These are phyloP conservation scores for Acheta domesticus DNA, from an alignment of 2,888 invertebrate species.

Conservation along the genomic window DNA sequence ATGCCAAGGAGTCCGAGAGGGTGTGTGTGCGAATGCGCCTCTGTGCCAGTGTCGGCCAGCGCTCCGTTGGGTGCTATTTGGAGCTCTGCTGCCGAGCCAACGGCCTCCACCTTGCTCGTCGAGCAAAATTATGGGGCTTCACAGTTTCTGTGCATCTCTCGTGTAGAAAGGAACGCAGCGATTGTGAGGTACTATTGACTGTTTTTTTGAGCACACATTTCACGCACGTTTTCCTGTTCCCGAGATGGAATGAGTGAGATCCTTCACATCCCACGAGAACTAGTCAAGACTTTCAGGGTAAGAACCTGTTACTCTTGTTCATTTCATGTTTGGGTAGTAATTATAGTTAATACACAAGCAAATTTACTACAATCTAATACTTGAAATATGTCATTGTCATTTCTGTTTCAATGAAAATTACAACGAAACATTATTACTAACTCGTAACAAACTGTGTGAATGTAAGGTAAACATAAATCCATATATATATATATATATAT, in stretches of 20 bases:
- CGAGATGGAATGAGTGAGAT: not conserved
- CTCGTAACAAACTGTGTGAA: too few species aligned
- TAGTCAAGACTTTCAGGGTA: not conserved
- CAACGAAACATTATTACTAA: too few species aligned
- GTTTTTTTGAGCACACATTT: not conserved
- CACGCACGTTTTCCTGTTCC: too few species aligned
- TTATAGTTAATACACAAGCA: too few species aligned
- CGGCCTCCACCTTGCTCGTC: constrained; percentile 18
- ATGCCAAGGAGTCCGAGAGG: not conserved
- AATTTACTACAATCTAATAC: too few species aligned
- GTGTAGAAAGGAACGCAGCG: not conserved
- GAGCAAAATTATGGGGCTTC: constrained; percentile 5
- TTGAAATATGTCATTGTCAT: too few species aligned
- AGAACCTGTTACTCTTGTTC: not conserved
- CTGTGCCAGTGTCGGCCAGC: constrained; percentile 1
- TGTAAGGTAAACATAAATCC: too few species aligned
- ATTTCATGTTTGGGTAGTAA: too few species aligned
- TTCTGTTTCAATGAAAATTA: too few species aligned
- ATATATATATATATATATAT: too few species aligned
- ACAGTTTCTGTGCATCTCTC: constrained; percentile 1
- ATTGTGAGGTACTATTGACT: not conserved
- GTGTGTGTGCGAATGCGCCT: not conserved
- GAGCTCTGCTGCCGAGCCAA: constrained; percentile 7
- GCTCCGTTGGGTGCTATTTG: not conserved
- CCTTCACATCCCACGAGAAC: not conserved